Evolutionary conservation across 2,113 vertebrate genomes (phyloP), one percentile per base, ranked within the genome.

Genomic region (Aspiorhynchus laticeps): DNA sequence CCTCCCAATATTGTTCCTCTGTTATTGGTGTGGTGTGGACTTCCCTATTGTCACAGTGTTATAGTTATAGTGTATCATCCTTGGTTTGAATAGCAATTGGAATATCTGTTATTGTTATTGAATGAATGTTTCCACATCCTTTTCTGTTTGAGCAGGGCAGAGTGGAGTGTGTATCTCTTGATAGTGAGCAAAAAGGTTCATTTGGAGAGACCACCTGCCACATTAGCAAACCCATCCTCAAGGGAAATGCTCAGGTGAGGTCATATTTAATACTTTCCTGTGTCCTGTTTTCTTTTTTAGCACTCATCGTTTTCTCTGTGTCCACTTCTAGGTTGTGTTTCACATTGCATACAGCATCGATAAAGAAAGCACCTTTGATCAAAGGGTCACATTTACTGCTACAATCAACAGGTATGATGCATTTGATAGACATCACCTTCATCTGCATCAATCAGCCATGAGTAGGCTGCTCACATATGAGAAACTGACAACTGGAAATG

Each of bases 171-270:
- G 92, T 84, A 46, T 95, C 95, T 0, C 0, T 88, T 36, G 94
- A 93, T 19, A 88, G 89, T 51, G 87, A 93, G 36, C 83, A 59
- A 12, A 89, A 56, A 6, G 11, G 67, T 48, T 14, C 1, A 0
- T 26, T 43, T 53, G 90, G 90, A 84, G 88, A 65, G 59, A 96
- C 92, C 36, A 87, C 87, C 46, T 97, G 96, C 80, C 89, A 56
- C 15, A 51, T 97, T 81, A 90, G 94, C 88, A 96, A 94, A 59
- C 96, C 96, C 5, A 95, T 97, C 89, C 94, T 97, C 41, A 94
- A 28, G 4, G 89, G 77, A 61, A 91, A 92, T 0, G 0, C 85
- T 0, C 86, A 91, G 93, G 96, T 96, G 61, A 41, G 80, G 17
- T n/a, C n/a, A n/a, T n/a, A n/a, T n/a, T n/a, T n/a, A n/a, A n/a